These are phyloP conservation scores for Callyntrura sp. DNA, from an alignment of 2,888 invertebrate species.

Conservation along the genomic window DNA sequence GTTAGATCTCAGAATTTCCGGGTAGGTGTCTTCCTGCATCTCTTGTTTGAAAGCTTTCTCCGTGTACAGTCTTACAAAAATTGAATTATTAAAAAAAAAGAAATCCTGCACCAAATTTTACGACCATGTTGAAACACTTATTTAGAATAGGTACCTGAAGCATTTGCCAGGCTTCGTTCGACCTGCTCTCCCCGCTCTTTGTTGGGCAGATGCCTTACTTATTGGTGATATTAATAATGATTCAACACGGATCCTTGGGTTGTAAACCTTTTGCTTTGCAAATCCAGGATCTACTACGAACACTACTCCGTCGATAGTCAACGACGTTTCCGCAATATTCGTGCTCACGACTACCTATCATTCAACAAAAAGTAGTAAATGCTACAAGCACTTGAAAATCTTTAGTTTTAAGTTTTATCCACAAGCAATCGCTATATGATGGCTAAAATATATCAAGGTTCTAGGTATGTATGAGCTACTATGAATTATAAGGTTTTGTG, in stretches of 20 bases:
- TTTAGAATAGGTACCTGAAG: constrained; percentile 84
- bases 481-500: no score
- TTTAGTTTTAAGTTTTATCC: no score
- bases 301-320: constrained; percentile 99
- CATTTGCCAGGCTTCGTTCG: constrained; percentile 98
- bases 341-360: constrained; percentile 96
- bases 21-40: constrained; percentile 99
- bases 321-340: constrained; percentile 99
- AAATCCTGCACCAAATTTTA: no score
- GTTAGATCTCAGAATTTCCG: constrained; percentile 99
- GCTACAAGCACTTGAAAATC: no score
- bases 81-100: no score
- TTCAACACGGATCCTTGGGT: constrained; percentile 99
- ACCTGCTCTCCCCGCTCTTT: constrained; percentile 98
- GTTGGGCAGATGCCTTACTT: constrained; percentile 95
- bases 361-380: background rate
- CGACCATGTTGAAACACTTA: no score
- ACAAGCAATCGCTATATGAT: no score
- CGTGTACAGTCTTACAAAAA: constrained; percentile 92
- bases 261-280: constrained; percentile 99
- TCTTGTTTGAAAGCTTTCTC: constrained; percentile 99
- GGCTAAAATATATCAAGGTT: no score
- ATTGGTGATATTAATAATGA: constrained; percentile 99
- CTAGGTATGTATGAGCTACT: no score
- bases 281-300: constrained; percentile 99